These are phyloP conservation scores for Lepeophtheirus salmonis DNA, from an alignment of 1,140 invertebrate genomes.

Conservation along the genomic window DNA sequence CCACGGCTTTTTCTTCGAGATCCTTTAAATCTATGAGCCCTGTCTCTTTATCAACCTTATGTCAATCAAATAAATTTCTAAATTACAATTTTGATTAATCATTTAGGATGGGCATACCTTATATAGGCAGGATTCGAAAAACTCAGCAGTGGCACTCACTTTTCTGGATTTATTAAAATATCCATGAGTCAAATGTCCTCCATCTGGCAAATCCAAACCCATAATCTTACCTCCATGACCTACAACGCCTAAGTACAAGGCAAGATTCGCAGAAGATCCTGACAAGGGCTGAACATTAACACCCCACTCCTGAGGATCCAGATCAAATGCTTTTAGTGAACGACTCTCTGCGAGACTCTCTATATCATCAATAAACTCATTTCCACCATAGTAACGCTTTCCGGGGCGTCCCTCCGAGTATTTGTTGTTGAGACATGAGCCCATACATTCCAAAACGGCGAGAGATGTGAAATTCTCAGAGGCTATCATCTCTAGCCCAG, in stretches of 20 bases:
- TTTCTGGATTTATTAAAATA: constrained; percentile 51
- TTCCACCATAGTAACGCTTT: constrained; percentile 82
- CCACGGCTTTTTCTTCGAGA: constrained; percentile 52
- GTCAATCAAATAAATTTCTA: constrained; percentile 27
- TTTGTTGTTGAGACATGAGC: constrained; percentile 88
- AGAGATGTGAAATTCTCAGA: constrained; percentile 92
- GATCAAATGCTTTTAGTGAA: constrained; percentile 57
- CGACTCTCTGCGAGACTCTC: constrained; percentile 73
- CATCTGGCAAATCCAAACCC: constrained; percentile 87
- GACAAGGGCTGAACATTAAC: constrained; percentile 96
- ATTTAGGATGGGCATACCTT: constrained; percentile 43
- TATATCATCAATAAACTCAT: constrained; percentile 86
- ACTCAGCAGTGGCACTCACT: constrained; percentile 77
- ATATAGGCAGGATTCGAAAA: constrained; percentile 97
- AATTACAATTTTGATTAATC: constrained; percentile 33
- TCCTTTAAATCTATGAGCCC: constrained; percentile 88
- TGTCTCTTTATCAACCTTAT: constrained; percentile 48
- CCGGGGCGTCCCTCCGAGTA: constrained; percentile 90
- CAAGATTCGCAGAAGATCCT: constrained; percentile 91
- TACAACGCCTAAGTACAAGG: constrained; percentile 68
- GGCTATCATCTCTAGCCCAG: constrained; percentile 83
- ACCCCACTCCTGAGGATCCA: constrained; percentile 76
- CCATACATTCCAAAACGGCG: constrained; percentile 69
- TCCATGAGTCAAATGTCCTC: constrained; percentile 86
- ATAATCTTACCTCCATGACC: constrained; percentile 89